Percentiles rank a stretch among this genome's conserved stretches.
phyloP scores from a whole-genome alignment of 1,140 invertebrate genomes.

The Littorina saxatilis region DNA sequence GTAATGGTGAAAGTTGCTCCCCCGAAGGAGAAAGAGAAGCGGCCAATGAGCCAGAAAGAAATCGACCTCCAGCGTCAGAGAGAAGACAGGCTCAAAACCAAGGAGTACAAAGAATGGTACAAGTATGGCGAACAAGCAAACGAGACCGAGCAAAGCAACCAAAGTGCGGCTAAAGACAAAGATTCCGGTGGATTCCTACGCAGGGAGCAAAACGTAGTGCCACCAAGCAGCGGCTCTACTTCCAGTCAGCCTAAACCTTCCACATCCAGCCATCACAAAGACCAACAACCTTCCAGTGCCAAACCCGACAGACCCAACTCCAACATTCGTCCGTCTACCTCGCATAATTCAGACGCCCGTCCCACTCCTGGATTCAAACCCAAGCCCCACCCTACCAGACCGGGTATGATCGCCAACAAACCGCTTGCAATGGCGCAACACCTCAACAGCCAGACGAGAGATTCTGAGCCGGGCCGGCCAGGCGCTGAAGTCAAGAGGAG shows the following conservation, averaged over 20 bases:
- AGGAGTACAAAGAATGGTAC: slow-evolving; percentile 34
- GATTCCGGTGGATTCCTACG: neutral
- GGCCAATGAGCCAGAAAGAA: slow-evolving; percentile 36
- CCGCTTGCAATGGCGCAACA: neutral
- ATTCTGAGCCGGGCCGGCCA: too few relatives aligned
- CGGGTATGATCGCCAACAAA: slow-evolving; percentile 18
- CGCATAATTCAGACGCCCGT: neutral
- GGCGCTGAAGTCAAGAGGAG: neutral
- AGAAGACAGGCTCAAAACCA: slow-evolving; percentile 17
- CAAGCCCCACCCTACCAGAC: slow-evolving; percentile 17
- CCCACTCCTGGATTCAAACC: neutral
- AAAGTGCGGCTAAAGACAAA: neutral
- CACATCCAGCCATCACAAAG: neutral
- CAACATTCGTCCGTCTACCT: neutral
- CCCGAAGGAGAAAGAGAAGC: slow-evolving; percentile 26
- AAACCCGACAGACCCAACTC: neutral
- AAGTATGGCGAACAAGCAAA: slow-evolving; percentile 1
- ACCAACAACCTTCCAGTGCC: neutral
- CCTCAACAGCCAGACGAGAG: neutral
- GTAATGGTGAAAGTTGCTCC: slow-evolving; percentile 14
- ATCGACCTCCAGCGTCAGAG: slow-evolving; percentile 2
- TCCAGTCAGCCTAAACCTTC: neutral
- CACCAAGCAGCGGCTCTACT: neutral
- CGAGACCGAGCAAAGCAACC: neutral
- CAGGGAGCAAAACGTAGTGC: neutral